A percentile compares a stretch with the other conserved stretches of the same genome.
Evolutionary conservation across 2,797 vertebrate species (phyloP).

Genomic region (Oceanodroma leucorhoa): DNA sequence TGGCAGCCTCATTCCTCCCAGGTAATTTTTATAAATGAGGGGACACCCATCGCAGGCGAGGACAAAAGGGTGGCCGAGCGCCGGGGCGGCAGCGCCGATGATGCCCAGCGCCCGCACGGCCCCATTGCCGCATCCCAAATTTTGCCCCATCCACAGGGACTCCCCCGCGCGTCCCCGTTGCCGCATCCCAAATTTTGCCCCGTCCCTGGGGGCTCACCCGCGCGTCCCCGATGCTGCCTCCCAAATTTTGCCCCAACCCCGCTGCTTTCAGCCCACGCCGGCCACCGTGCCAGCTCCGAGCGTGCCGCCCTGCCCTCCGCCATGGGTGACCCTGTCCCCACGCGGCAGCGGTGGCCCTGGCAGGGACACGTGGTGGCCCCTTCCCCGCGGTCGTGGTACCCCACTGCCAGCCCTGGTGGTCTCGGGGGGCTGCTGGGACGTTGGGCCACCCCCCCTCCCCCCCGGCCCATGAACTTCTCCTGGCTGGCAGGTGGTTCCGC

Average conservation of each 20-base stretch:
- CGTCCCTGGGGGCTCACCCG: rapidly evolving
- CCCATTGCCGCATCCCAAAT: rapidly evolving
- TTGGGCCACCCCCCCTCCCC: no score
- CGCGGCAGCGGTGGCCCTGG: background rate
- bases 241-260: background rate
- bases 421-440: rapidly evolving
- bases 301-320: rapidly evolving
- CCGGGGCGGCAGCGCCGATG: background rate
- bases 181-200: background rate
- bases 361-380: background rate
- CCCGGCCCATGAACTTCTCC: background rate
- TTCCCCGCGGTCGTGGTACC: rapidly evolving
- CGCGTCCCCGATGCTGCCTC: rapidly evolving
- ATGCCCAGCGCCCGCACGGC: background rate
- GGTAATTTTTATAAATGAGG: conserved; percentile 98
- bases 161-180: rapidly evolving
- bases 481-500: background rate
- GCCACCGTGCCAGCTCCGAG: rapidly evolving
- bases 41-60: conserved; percentile 67
- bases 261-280: rapidly evolving
- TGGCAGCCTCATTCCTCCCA: conserved; percentile 88
- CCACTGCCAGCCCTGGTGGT: rapidly evolving
- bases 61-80: conserved; percentile 65
- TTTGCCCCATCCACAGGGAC: background rate
- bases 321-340: background rate